These are phyloP conservation scores for Podocnemis expansa DNA, from an alignment of 2,113 vertebrate species.

Conservation along the genomic window DNA sequence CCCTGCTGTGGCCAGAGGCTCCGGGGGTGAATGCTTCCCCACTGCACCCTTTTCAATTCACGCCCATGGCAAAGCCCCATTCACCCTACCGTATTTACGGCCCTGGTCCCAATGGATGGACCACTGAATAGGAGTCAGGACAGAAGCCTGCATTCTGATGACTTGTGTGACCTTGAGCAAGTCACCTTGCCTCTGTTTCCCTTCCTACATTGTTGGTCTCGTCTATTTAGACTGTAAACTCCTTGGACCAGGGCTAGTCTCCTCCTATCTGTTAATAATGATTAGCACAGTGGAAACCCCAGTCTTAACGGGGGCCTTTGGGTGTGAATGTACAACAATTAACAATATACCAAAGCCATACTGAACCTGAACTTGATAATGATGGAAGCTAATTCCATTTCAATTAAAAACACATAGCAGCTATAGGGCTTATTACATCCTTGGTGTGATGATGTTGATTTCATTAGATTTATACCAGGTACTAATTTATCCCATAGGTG, in stretches of 20 bases:
- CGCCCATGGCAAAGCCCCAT: no score
- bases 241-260: not conserved
- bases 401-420: not conserved
- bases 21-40: no score
- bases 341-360: not conserved
- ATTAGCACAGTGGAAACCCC: not conserved
- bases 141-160: not conserved
- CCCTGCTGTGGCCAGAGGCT: no score
- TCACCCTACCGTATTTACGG: no score
- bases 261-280: not conserved
- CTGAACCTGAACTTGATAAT: slow-evolving; percentile 21
- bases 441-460: not conserved
- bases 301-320: not conserved
- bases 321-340: slow-evolving; percentile 9
- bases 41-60: no score
- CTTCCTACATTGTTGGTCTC: not conserved
- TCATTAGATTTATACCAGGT: not conserved
- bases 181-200: not conserved
- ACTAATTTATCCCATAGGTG: not conserved
- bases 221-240: not conserved
- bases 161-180: not conserved
- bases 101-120: no score
- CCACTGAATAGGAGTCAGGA: not conserved
- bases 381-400: not conserved
- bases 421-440: not conserved